These are phyloP conservation scores for Uria lomvia DNA, from an alignment of 2,113 vertebrate species.

Conservation along the genomic window DNA sequence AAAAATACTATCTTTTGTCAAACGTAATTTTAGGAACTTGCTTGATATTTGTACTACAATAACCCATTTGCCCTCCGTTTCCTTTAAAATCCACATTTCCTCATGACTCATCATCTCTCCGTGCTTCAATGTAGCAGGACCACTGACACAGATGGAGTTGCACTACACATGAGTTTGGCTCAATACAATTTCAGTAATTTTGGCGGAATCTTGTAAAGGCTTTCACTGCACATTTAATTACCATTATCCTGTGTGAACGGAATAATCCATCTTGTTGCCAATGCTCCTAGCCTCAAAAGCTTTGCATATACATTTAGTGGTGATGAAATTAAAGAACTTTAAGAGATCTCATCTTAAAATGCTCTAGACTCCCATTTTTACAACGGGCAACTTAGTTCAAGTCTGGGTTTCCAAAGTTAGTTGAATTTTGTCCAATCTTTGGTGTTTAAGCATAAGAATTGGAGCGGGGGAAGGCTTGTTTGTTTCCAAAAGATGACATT, in stretches of 20 bases:
- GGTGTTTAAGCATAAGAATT: background rate
- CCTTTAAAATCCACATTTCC: background rate
- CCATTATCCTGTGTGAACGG: background rate
- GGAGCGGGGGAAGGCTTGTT: background rate
- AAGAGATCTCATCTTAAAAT: background rate
- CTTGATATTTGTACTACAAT: background rate
- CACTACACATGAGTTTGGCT: background rate
- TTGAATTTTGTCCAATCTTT: background rate
- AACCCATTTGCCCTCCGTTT: background rate
- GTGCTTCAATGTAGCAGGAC: background rate
- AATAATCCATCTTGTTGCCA: background rate
- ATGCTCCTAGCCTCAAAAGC: background rate
- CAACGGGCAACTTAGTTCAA: background rate
- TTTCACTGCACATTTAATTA: slow-evolving; percentile 31
- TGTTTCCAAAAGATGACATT: background rate
- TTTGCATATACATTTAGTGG: background rate
- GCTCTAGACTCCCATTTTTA: background rate
- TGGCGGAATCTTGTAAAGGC: slow-evolving; percentile 1
- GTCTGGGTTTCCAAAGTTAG: background rate
- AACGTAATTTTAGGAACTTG: background rate
- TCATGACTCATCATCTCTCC: background rate
- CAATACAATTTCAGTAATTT: background rate
- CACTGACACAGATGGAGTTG: slow-evolving; percentile 22
- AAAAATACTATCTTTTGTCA: background rate
- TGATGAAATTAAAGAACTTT: background rate